Evolutionary conservation across 2,888 invertebrate species (phyloP), one percentile per base, ranked within the genome.

Genomic region (Halocaridina rubra): DNA sequence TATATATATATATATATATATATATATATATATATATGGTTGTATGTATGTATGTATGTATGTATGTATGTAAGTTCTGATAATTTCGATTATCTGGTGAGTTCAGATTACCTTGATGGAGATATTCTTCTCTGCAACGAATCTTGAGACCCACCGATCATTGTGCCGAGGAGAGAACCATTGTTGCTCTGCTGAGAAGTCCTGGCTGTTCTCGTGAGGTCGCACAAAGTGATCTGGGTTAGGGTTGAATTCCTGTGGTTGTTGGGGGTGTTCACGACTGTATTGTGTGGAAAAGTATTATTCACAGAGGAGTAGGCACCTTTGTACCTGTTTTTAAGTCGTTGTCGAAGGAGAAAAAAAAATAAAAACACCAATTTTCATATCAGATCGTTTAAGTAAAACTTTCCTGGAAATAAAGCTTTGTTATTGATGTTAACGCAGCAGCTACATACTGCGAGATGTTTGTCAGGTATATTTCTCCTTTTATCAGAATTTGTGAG

Each of bases 211-310:
- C 86, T 64, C 57, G 79, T 79, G n/a, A 86, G 69, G 82, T 86
- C 86, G 59, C 86, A 86, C 3, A 86, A 39, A n/a, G 86, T 86
- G 71, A 82, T 86, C 75, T 88, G 88, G 4, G 88, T 88, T 16
- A 80, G 82, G 8, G 86, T 88, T 16, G 88, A 88, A 61, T 77
- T 78, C n/a, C 88, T 74, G 75, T 88, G 86, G 53, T 77, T 69
- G 22, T 80, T 77, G 1, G 33, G 27, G 0, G 85, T 75, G 72
- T 85, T 80, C 33, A 80, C 86, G 30, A 75, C 61, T 16, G 79
- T 82, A 71, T 85, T 82, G 84, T 80, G 80, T 2, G 80, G 86
- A 33, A 72, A 61, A 19, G 87, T 87, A 85, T 85, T 81, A 75
- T 88, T 86, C 30, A 81, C 80, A 19, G 85, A 86, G 2, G 86